Conservation (phyloP, 2,797 vertebrate genomes). For the Glossophaga mutica region DNA sequence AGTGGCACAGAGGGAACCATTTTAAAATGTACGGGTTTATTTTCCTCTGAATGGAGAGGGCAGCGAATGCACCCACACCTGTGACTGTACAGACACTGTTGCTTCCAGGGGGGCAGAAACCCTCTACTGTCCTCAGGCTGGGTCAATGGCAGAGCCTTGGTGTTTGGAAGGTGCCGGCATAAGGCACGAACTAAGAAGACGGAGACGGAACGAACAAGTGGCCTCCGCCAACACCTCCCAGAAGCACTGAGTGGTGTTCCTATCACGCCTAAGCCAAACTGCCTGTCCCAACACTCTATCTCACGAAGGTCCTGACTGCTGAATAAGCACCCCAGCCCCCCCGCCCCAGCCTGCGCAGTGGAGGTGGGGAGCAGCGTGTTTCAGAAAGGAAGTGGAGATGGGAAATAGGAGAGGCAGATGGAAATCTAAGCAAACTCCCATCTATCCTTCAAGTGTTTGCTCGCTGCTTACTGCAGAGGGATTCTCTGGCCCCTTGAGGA, state of each 20-base stretch:
- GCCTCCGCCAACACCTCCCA: background rate
- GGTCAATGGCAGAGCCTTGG: background rate
- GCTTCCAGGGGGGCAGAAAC: background rate
- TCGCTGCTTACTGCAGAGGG: background rate
- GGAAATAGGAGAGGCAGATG: fast-evolving
- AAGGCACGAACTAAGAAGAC: background rate
- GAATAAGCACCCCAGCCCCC: background rate
- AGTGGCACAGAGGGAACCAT: background rate
- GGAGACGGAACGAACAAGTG: background rate
- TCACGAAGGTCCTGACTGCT: background rate
- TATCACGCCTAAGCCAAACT: background rate
- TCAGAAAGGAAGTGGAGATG: background rate
- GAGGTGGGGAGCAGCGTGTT: background rate
- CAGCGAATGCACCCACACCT: background rate
- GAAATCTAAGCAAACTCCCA: background rate
- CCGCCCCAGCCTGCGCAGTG: background rate
- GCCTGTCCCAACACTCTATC: background rate
- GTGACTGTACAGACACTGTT: background rate
- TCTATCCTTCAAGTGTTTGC: background rate
- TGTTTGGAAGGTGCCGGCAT: background rate
- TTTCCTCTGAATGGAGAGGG: background rate
- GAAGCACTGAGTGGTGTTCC: background rate
- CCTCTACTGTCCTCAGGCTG: fast-evolving
- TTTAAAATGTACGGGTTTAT: background rate
- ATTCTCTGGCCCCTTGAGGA: background rate